Evolutionary conservation across 2,113 vertebrate species (phyloP).

Genomic region (Corydoras maculifer): DNA sequence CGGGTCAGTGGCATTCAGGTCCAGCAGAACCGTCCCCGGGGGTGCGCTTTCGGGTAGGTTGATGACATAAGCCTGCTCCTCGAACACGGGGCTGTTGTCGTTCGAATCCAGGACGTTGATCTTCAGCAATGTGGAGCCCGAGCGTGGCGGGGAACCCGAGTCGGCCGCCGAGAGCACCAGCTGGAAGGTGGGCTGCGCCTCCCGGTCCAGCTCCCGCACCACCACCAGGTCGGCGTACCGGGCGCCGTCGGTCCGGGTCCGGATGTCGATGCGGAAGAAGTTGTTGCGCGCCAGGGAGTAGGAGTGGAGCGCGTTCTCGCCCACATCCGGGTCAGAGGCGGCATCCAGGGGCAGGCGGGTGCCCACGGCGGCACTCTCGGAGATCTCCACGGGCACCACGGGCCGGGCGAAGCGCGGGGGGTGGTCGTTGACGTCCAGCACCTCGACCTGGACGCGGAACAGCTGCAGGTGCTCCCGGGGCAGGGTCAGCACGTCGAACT

Average conservation of each 20-base stretch:
- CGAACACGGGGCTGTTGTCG: slow-evolving; percentile 92
- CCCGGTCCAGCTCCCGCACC: slow-evolving; percentile 81
- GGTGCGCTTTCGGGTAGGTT: slow-evolving; percentile 80
- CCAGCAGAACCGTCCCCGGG: slow-evolving; percentile 79
- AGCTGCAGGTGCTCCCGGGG: slow-evolving; percentile 92
- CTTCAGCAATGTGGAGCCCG: slow-evolving; percentile 85
- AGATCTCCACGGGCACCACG: slow-evolving; percentile 90
- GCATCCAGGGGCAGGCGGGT: slow-evolving; percentile 89
- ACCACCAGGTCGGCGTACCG: slow-evolving; percentile 92
- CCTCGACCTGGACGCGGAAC: slow-evolving; percentile 93
- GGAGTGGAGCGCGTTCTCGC: slow-evolving; percentile 84
- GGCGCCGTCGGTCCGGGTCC: slow-evolving; percentile 86
- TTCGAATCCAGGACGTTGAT: slow-evolving; percentile 94
- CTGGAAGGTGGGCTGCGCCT: slow-evolving; percentile 80
- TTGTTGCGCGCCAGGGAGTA: slow-evolving; percentile 85
- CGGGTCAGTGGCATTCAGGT: slow-evolving; percentile 94
- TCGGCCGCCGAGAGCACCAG: slow-evolving; percentile 86
- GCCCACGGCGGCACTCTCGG: slow-evolving; percentile 89
- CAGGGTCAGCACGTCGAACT: slow-evolving; percentile 93
- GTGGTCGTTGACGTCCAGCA: slow-evolving; percentile 96
- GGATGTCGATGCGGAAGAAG: slow-evolving; percentile 85
- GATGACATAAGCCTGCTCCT: slow-evolving; percentile 79
- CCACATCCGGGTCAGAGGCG: slow-evolving; percentile 87
- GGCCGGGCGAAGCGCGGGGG: slow-evolving; percentile 86
- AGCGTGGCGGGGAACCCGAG: slow-evolving; percentile 80